Evolutionary conservation across 2,888 invertebrate species (phyloP).

Genomic region (Cryptocephalus primarius): DNA sequence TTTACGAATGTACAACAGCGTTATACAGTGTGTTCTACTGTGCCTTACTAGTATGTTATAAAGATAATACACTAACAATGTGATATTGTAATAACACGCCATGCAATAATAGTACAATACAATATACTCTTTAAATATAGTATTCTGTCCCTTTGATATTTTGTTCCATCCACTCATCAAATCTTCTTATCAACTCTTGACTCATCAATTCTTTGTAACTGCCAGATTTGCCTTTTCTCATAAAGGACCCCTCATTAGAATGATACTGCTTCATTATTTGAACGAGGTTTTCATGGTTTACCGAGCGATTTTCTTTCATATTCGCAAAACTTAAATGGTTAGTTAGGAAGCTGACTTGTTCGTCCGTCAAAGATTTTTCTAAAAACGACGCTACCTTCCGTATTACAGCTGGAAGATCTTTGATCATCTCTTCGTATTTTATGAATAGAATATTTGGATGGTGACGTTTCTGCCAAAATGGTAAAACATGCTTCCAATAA

Average conservation of each 20-base stretch:
- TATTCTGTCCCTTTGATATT: slow-evolving; percentile 48
- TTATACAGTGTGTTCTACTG: too few species aligned
- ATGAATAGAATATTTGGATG: slow-evolving; percentile 26
- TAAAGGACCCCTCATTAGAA: slow-evolving; percentile 32
- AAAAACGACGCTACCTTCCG: slow-evolving; percentile 22
- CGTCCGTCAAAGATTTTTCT: slow-evolving; percentile 17
- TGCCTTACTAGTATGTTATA: too few species aligned
- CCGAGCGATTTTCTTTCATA: slow-evolving; percentile 47
- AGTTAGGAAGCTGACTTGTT: slow-evolving; percentile 18
- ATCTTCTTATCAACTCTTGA: not conserved
- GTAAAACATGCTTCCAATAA: slow-evolving; percentile 28
- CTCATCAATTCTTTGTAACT: slow-evolving; percentile 31
- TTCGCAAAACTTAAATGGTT: slow-evolving; percentile 26
- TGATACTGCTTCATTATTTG: slow-evolving; percentile 28
- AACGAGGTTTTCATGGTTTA: slow-evolving; percentile 40
- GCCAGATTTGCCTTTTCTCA: slow-evolving; percentile 39
- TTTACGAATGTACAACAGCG: too few species aligned
- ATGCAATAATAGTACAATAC: too few species aligned
- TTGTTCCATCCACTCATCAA: slow-evolving; percentile 30
- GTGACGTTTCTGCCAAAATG: slow-evolving; percentile 21
- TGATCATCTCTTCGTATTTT: slow-evolving; percentile 28
- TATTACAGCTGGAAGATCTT: slow-evolving; percentile 19
- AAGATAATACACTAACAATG: too few species aligned
- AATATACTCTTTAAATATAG: slow-evolving; percentile 1
- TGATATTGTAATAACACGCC: too few species aligned